phyloP scores from a whole-genome alignment of 2,113 vertebrate genomes.

The Eublepharis macularius region DNA sequence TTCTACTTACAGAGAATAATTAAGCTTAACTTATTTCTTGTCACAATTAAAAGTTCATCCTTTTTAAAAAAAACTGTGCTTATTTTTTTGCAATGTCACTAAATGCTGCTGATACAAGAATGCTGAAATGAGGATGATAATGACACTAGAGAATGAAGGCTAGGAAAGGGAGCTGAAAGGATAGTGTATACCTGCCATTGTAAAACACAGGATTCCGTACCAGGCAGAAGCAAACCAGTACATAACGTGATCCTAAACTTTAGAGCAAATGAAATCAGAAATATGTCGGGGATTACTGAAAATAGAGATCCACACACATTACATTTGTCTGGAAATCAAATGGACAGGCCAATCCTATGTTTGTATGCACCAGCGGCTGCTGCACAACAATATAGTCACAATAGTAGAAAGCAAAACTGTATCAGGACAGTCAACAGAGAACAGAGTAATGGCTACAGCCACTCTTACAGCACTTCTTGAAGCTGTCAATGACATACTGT shows the following conservation, averaged over 20 bases:
- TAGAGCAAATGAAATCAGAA: slow-evolving; percentile 60
- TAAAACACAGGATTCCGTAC: slow-evolving; percentile 42
- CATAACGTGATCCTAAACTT: slow-evolving; percentile 34
- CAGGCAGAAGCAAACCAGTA: slow-evolving; percentile 45
- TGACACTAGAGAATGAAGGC: slow-evolving; percentile 67
- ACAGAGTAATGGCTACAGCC: neutral
- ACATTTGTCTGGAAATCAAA: slow-evolving; percentile 23
- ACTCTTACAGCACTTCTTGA: too few species aligned
- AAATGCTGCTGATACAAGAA: slow-evolving; percentile 72
- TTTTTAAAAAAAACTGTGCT: slow-evolving; percentile 69
- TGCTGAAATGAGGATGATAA: slow-evolving; percentile 68
- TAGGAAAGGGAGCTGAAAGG: slow-evolving; percentile 67
- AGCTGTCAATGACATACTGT: too few species aligned
- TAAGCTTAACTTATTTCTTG: slow-evolving; percentile 79
- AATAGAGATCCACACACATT: slow-evolving; percentile 47
- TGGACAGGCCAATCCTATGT: neutral
- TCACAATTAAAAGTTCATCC: slow-evolving; percentile 82
- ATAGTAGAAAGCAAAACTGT: neutral
- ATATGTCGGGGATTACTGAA: slow-evolving; percentile 22
- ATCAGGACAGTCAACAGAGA: neutral
- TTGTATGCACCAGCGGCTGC: neutral
- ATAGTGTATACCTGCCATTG: slow-evolving; percentile 69
- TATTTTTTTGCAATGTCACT: slow-evolving; percentile 66
- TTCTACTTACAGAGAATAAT: slow-evolving; percentile 74
- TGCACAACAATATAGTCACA: neutral